A percentile compares a stretch with the other conserved stretches of the same genome.
Evolutionary conservation across 2,888 invertebrate species (phyloP).

Genomic region (Merodon equestris): DNA sequence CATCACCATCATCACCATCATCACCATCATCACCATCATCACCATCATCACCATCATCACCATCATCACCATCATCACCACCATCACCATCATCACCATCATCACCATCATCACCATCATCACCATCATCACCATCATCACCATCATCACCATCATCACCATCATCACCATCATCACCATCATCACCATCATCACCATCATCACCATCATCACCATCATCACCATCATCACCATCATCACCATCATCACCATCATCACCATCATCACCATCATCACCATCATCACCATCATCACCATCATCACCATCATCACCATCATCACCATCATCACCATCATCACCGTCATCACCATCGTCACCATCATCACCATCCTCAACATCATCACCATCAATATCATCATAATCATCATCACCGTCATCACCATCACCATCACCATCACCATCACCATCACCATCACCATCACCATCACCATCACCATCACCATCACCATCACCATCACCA

Average conservation of each 20-base stretch:
- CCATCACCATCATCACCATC: neutral
- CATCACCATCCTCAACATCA: too few species aligned
- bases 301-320: neutral
- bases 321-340: neutral
- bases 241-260: neutral
- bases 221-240: neutral
- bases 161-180: neutral
- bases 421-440: neutral
- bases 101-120: neutral
- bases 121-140: neutral
- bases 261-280: neutral
- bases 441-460: neutral
- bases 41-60: neutral
- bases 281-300: neutral
- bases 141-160: neutral
- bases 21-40: neutral
- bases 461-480: neutral
- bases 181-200: neutral
- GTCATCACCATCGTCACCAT: neutral
- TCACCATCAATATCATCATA: too few species aligned
- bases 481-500: neutral
- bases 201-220: neutral
- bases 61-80: neutral
- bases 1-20: neutral
- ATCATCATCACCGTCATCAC: neutral